Percentiles rank a stretch among this genome's conserved stretches.
These are phyloP conservation scores for Sterrhoptilus dennistouni DNA, from an alignment of 2,113 vertebrate species.

Conservation along the genomic window DNA sequence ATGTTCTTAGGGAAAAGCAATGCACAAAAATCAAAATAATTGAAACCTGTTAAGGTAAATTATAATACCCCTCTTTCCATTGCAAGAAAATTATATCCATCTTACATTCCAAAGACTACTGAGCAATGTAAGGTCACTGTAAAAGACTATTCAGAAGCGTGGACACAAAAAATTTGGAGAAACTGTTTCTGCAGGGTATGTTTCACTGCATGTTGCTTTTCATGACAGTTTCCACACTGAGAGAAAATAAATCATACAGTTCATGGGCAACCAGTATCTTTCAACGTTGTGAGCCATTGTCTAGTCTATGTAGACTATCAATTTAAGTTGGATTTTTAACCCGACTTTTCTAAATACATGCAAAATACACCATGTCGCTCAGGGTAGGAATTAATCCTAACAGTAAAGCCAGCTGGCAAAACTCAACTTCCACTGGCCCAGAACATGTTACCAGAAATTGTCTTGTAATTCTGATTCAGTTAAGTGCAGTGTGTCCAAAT, in stretches of 20 bases:
- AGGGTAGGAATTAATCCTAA: not conserved
- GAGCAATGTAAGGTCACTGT: not conserved
- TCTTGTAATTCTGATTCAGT: not conserved
- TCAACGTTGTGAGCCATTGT: not conserved
- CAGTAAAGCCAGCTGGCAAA: not conserved
- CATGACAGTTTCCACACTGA: not conserved
- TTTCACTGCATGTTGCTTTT: not conserved
- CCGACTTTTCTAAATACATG: not conserved
- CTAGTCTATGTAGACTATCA: not conserved
- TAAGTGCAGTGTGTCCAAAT: not conserved
- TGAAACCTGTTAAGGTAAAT: not conserved
- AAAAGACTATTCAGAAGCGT: not conserved
- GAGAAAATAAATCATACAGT: not conserved
- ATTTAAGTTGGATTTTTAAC: not conserved
- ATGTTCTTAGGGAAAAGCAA: not conserved
- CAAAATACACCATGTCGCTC: rapidly evolving
- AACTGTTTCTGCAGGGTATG: not conserved
- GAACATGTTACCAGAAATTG: not conserved
- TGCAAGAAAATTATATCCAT: not conserved
- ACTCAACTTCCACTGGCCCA: not conserved
- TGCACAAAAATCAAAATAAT: not conserved
- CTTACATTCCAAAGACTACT: not conserved
- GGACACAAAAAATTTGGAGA: not conserved
- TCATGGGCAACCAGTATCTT: not conserved
- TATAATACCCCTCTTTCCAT: not conserved